A percentile compares a stretch with the other conserved stretches of the same genome.
phyloP scores from a whole-genome alignment of 1,140 invertebrate genomes.

The Oreohelix idahoensis region DNA sequence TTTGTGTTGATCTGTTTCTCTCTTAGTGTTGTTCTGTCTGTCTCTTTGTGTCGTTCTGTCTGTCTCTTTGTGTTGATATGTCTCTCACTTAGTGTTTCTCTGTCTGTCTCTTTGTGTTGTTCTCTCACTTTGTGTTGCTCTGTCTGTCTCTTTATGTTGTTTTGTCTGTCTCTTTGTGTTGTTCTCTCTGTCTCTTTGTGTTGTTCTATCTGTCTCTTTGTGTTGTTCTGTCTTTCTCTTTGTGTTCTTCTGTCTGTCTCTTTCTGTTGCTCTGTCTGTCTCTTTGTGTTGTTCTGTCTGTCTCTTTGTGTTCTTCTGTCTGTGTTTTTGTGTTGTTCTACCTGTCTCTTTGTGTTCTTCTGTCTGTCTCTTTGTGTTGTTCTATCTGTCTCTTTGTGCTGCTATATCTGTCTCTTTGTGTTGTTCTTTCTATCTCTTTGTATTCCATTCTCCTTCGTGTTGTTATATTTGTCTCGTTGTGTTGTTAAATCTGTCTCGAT shows the following conservation, averaged over 20 bases:
- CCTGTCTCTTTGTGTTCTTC: background rate
- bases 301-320: background rate
- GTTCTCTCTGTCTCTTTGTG: background rate
- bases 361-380: background rate
- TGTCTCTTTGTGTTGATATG: background rate
- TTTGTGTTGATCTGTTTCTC: background rate
- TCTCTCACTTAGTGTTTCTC: background rate
- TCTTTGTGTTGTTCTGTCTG: too few relatives aligned
- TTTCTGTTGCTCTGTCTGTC: too few relatives aligned
- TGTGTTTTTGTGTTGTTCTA: background rate
- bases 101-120: background rate
- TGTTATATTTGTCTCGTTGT: too few relatives aligned
- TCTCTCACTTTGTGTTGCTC: too few relatives aligned
- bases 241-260: background rate
- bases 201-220: background rate
- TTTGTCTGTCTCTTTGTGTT: background rate
- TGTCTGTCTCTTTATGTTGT: too few relatives aligned
- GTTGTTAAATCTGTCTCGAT: too few relatives aligned
- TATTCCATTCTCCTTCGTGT: too few relatives aligned
- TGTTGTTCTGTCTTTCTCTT: too few relatives aligned
- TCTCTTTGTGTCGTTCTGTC: background rate
- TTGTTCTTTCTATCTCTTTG: background rate
- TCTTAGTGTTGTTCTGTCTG: too few relatives aligned
- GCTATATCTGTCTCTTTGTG: too few relatives aligned
- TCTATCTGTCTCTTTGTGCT: too few relatives aligned